These are phyloP conservation scores for Seira ritae DNA, from an alignment of 2,888 invertebrate species.

Conservation along the genomic window DNA sequence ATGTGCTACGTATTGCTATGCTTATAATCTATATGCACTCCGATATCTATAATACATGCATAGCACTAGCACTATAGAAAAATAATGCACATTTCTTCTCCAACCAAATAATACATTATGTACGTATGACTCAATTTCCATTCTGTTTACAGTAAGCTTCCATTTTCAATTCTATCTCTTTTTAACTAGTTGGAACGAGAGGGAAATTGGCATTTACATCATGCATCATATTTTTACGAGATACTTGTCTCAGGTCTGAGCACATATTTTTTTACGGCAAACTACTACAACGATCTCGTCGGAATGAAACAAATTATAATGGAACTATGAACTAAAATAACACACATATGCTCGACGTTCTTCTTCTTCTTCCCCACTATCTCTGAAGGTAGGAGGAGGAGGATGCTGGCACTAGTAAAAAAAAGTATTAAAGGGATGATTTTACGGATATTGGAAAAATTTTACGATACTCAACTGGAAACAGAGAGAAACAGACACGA, in stretches of 20 bases:
- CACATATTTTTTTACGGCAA: constrained; percentile 41
- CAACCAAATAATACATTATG: neutral
- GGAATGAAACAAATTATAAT: constrained; percentile 65
- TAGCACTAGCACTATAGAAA: too few relatives aligned
- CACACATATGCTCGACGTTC: too few relatives aligned
- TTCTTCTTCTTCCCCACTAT: too few relatives aligned
- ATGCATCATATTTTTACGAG: constrained; percentile 64
- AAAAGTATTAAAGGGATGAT: constrained; percentile 49
- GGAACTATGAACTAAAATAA: constrained; percentile 27
- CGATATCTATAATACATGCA: too few relatives aligned
- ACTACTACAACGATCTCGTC: constrained; percentile 33
- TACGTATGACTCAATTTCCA: constrained; percentile 51
- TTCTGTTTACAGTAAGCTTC: constrained; percentile 8
- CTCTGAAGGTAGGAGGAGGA: too few relatives aligned
- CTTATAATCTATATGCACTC: too few relatives aligned
- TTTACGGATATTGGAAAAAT: constrained; percentile 65
- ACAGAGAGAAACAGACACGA: neutral
- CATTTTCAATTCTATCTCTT: constrained; percentile 54
- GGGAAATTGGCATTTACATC: constrained; percentile 60
- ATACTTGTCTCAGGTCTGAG: constrained; percentile 47
- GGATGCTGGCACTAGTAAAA: too few relatives aligned
- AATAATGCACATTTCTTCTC: too few relatives aligned
- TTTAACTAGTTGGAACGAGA: constrained; percentile 29
- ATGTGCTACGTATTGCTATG: too few relatives aligned
- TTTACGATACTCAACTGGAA: constrained; percentile 50